Base-by-base conservation (phyloP, 2,888 invertebrate genomes). In the Nowickia ferox region DNA sequence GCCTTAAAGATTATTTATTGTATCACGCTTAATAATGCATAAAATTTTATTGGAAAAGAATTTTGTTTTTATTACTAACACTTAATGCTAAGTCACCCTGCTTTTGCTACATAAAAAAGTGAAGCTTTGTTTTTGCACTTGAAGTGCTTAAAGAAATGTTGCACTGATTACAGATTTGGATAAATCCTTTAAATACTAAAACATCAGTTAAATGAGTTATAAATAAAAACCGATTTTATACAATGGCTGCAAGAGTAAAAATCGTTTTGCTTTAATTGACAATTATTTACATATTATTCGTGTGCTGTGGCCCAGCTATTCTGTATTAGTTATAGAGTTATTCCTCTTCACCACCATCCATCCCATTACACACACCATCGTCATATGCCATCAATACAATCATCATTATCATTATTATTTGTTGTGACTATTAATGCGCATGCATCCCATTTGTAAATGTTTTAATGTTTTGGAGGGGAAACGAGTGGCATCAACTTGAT, bases 131-230 rank as follows among this genome's bases (percentile, higher is more conserved):
- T 68, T 68, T 44, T 53, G 44, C 53, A 68, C n/a, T 72, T 61
- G 6, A 84, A 81, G 76, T 84, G 42, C 75, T 79, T 17, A 51
- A 59, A 46, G 75, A 82, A 79, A 86, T 86, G 78, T 76, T 82
- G 59, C 78, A 82, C 68, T 46, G 84, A 78, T 85, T 69, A 78
- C 63, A 55, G 15, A 30, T 57, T 61, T 40, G 4, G 30, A 57
- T 42, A 78, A 77, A 65, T 66, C 48, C 53, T 76, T 77, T 81
- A 59, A 81, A 68, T 69, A 72, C 84, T 71, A 53, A 22, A 79
- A 55, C 63, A 63, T 38, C 63, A 72, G 46, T 69, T 84, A 78
- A 79, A 72, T 79, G 55, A 40, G 65, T 72, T 40, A 57, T 82
- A 82, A 76, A 71, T 76, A 76, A 84, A 40, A 10, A 11, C 30